Conservation (phyloP, 1,140 invertebrate species). For the Maniola jurtina region DNA sequence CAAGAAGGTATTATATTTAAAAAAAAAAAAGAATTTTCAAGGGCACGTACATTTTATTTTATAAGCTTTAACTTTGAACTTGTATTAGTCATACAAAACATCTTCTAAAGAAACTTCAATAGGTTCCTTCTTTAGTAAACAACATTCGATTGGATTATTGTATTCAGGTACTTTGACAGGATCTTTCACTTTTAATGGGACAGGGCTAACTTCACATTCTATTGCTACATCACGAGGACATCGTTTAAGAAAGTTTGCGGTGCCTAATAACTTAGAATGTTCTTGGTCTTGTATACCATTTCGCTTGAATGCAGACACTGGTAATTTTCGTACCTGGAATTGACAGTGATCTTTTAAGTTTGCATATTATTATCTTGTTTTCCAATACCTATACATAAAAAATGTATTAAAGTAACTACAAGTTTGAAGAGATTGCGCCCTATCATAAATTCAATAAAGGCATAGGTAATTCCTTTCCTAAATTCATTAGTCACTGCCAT, state of each 20-base stretch:
- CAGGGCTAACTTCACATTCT: conserved; percentile 46
- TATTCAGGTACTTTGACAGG: conserved; percentile 56
- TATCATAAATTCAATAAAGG: conserved; percentile 26
- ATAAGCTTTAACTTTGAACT: not conserved
- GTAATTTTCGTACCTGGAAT: conserved; percentile 66
- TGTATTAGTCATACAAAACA: conserved; percentile 50
- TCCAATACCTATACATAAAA: not conserved
- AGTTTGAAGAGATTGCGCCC: conserved; percentile 11
- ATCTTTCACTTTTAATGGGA: conserved; percentile 49
- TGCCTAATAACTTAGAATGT: conserved; percentile 57
- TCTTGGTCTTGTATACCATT: conserved; percentile 71
- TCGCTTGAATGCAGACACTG: conserved; percentile 66
- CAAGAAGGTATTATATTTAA: too few species aligned
- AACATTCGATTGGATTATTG: conserved; percentile 36
- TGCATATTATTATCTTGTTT: not conserved
- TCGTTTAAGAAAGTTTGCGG: conserved; percentile 59
- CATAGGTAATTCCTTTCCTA: conserved; percentile 25
- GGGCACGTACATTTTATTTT: not conserved
- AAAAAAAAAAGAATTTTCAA: too few species aligned
- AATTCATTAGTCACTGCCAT: conserved; percentile 43
- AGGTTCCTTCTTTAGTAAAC: conserved; percentile 51
- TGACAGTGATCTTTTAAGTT: conserved; percentile 40
- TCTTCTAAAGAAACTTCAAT: conserved; percentile 59
- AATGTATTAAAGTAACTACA: too few species aligned
- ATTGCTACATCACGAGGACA: conserved; percentile 58